Evolutionary conservation across 2,797 vertebrate genomes (phyloP).

Genomic region (Synanceia verrucosa): DNA sequence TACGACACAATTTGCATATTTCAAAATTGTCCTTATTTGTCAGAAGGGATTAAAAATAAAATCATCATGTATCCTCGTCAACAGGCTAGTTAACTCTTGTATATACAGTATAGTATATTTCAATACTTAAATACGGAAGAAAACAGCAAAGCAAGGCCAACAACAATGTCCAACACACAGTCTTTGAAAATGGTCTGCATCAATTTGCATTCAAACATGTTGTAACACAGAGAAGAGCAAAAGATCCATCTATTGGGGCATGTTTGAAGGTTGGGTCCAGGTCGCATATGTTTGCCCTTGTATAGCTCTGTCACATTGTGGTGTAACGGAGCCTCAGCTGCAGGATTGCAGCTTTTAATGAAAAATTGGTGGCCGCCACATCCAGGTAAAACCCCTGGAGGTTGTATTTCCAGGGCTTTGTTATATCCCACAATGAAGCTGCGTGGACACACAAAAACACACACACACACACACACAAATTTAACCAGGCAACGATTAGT

Average conservation of each 20-base stretch:
- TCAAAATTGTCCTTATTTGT: neutral
- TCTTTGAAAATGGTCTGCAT: slow-evolving; percentile 55
- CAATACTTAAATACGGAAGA: slow-evolving; percentile 53
- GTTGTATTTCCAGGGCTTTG: slow-evolving; percentile 84
- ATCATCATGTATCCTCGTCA: neutral
- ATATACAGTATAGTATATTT: slow-evolving; percentile 45
- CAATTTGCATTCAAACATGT: slow-evolving; percentile 82
- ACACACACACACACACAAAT: slow-evolving; percentile 9
- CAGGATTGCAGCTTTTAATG: slow-evolving; percentile 84
- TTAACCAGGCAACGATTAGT: slow-evolving; percentile 41
- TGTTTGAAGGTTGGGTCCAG: slow-evolving; percentile 77
- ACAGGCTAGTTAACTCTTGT: slow-evolving; percentile 26
- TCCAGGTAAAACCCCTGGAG: slow-evolving; percentile 83
- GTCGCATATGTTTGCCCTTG: slow-evolving; percentile 87
- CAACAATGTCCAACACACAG: slow-evolving; percentile 39
- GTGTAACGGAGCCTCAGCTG: slow-evolving; percentile 86
- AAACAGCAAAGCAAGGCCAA: slow-evolving; percentile 51
- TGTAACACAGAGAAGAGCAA: slow-evolving; percentile 65
- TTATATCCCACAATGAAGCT: slow-evolving; percentile 80
- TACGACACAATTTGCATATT: neutral
- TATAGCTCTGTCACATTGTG: slow-evolving; percentile 79
- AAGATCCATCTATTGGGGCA: slow-evolving; percentile 69
- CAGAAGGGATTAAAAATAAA: neutral
- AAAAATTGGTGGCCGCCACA: slow-evolving; percentile 80
- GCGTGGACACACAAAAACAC: slow-evolving; percentile 44